Conservation (phyloP, 2,797 vertebrate species). For the Bryconaethiops microstoma region DNA sequence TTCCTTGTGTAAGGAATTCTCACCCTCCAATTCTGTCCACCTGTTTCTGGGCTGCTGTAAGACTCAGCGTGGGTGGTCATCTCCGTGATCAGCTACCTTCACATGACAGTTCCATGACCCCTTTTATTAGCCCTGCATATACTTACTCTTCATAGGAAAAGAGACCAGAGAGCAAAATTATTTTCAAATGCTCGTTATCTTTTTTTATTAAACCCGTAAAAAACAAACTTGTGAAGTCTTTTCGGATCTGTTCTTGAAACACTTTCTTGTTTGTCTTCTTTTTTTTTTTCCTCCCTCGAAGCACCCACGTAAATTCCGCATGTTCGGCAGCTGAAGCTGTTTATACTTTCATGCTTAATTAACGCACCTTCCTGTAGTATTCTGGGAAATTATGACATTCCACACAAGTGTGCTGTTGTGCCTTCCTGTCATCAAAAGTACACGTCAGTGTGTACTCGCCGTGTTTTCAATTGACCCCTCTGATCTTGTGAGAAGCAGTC, state of each 20-base stretch:
- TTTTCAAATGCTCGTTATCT: slow-evolving; percentile 69
- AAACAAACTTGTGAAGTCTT: slow-evolving; percentile 54
- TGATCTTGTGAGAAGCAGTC: slow-evolving; percentile 37
- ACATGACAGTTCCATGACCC: slow-evolving; percentile 57
- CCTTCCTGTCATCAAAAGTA: slow-evolving; percentile 44
- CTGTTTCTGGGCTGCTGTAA: slow-evolving; percentile 54
- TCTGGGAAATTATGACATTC: slow-evolving; percentile 63
- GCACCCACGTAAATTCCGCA: slow-evolving; percentile 46
- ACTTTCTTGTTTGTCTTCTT: slow-evolving; percentile 27
- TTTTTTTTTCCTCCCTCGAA: slow-evolving; percentile 16
- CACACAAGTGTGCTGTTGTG: slow-evolving; percentile 52
- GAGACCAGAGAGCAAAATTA: slow-evolving; percentile 60
- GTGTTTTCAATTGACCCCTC: slow-evolving; percentile 43
- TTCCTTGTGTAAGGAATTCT: not conserved
- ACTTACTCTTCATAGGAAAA: slow-evolving; percentile 69
- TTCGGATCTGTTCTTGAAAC: slow-evolving; percentile 52
- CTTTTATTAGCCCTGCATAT: slow-evolving; percentile 63
- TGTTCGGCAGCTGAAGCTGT: slow-evolving; percentile 61
- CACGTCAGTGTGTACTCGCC: slow-evolving; percentile 33
- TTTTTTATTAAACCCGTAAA: slow-evolving; percentile 71
- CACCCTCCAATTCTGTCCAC: not conserved
- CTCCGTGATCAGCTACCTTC: slow-evolving; percentile 61
- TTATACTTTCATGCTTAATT: slow-evolving; percentile 71
- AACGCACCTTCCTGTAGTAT: slow-evolving; percentile 63
- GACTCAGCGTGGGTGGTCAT: slow-evolving; percentile 70